A percentile compares a stretch with the other conserved stretches of the same genome.
These are phyloP conservation scores for Lasiommata megera DNA, from an alignment of 2,888 invertebrate species.

Conservation along the genomic window DNA sequence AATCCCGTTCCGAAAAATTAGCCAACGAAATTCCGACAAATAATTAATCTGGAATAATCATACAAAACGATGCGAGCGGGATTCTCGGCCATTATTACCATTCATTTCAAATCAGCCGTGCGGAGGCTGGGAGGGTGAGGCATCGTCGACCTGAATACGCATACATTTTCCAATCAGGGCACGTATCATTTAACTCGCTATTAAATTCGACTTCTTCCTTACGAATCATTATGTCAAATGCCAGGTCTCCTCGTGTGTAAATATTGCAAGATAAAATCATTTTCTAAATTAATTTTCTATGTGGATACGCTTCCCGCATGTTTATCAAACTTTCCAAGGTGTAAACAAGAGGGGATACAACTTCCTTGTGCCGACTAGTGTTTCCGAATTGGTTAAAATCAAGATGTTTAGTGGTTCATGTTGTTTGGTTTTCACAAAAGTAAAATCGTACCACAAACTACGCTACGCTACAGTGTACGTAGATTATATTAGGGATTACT, in stretches of 20 bases:
- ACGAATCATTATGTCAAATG: slow-evolving; percentile 72
- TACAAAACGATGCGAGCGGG: slow-evolving; percentile 79
- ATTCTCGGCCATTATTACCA: slow-evolving; percentile 78
- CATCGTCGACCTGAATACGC: slow-evolving; percentile 76
- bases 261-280: slow-evolving; percentile 26
- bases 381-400: no score
- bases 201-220: slow-evolving; percentile 81
- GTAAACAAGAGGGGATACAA: no score
- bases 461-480: no score
- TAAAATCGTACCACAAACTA: no score
- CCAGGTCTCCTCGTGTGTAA: slow-evolving; percentile 50
- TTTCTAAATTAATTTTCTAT: slow-evolving; percentile 22
- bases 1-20: slow-evolving; percentile 79
- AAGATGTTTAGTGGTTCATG: no score
- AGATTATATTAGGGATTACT: no score
- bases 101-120: slow-evolving; percentile 80
- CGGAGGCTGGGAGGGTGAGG: slow-evolving; percentile 60
- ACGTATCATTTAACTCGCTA: slow-evolving; percentile 82
- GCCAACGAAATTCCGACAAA: slow-evolving; percentile 78
- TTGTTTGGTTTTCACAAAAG: no score
- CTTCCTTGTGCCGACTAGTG: no score
- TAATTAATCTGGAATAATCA: slow-evolving; percentile 82
- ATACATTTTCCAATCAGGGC: slow-evolving; percentile 81
- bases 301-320: not conserved
- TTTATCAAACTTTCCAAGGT: not conserved